Evolutionary conservation across 2,797 vertebrate species (phyloP).

Genomic region (Florisuga fusca): DNA sequence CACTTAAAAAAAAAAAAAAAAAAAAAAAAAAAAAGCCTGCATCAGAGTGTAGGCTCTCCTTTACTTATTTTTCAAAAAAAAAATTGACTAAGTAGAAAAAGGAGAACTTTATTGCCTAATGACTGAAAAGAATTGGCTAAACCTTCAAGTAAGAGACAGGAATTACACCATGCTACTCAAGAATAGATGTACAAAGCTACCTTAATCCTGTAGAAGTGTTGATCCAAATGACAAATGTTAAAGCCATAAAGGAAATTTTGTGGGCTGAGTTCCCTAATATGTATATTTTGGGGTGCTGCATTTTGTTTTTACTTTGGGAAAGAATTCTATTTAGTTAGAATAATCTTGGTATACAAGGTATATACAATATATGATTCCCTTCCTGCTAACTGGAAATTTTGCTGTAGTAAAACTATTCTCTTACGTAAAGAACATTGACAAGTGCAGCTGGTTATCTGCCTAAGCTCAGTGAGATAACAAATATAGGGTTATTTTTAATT

Average conservation of each 20-base stretch:
- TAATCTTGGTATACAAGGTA: not conserved
- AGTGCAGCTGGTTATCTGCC: not conserved
- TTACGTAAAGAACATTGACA: not conserved
- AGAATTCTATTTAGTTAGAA: not conserved
- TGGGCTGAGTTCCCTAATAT: not conserved
- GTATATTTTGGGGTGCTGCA: not conserved
- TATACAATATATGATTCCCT: not conserved
- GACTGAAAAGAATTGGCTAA: conserved; percentile 53
- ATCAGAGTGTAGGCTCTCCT: conserved; percentile 4
- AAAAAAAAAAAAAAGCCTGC: not conserved
- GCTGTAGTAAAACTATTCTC: not conserved
- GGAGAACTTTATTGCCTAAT: conserved; percentile 46
- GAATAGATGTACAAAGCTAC: not conserved
- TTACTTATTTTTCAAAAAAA: conserved; percentile 55
- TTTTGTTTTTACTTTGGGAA: conserved; percentile 20
- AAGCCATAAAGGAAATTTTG: conserved; percentile 26
- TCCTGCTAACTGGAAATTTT: not conserved
- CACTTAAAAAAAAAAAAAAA: not conserved
- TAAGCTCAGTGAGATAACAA: not conserved
- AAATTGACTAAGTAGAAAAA: conserved; percentile 57
- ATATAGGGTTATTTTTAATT: not conserved
- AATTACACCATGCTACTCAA: conserved; percentile 57
- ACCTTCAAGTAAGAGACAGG: conserved; percentile 48
- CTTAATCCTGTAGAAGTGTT: conserved; percentile 40
- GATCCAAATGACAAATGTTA: conserved; percentile 36